Conservation (phyloP, 1,140 invertebrate species). For the Notospermus geniculatus region DNA sequence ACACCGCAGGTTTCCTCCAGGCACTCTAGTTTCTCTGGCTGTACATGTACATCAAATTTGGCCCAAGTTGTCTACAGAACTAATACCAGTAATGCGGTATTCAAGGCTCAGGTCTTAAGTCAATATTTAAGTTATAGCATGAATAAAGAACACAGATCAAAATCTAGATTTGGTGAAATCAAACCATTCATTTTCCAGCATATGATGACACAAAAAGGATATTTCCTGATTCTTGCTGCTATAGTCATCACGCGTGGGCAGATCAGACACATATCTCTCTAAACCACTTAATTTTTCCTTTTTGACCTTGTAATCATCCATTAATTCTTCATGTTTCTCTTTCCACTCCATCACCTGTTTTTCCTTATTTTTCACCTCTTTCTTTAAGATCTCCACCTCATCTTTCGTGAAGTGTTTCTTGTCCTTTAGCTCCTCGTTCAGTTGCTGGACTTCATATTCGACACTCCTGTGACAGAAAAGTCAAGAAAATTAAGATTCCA, state of each 20-base stretch:
- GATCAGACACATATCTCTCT: constrained; percentile 39
- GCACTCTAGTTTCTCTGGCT: no score
- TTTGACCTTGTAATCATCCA: constrained; percentile 28
- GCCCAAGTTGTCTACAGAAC: no score
- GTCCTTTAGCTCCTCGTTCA: not conserved
- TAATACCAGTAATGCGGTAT: no score
- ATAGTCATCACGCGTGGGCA: constrained; percentile 44
- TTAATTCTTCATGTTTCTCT: constrained; percentile 33
- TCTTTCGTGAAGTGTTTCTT: not conserved
- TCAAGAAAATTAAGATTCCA: not conserved
- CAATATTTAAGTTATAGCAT: no score
- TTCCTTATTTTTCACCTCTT: constrained; percentile 34
- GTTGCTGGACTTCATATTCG: constrained; percentile 3
- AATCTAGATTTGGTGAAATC: no score
- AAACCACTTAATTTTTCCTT: constrained; percentile 40
- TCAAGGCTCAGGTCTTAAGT: no score
- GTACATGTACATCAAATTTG: no score
- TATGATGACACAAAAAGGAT: constrained; percentile 31
- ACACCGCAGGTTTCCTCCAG: no score
- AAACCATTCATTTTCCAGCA: no score
- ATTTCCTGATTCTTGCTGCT: constrained; percentile 36
- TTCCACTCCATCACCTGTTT: constrained; percentile 33
- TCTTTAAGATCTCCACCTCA: not conserved
- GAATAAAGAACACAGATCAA: no score
- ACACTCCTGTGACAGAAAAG: not conserved